phyloP scores from a whole-genome alignment of 2,797 vertebrate genomes.

The Tolypeutes matacus region DNA sequence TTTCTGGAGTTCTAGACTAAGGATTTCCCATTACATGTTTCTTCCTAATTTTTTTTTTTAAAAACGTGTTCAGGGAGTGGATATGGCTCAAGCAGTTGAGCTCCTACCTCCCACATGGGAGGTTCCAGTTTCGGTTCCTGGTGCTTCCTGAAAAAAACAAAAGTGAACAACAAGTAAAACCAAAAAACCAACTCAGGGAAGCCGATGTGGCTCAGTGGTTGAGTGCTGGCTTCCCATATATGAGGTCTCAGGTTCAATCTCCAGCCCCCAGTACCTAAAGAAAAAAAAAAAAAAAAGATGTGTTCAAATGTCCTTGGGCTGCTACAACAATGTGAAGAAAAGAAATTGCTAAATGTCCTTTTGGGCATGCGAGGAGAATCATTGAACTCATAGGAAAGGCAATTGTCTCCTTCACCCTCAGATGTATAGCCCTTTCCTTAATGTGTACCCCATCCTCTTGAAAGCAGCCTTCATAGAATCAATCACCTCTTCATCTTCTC shows the following conservation, averaged over 20 bases:
- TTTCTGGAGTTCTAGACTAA: conserved; percentile 53
- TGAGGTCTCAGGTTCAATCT: too few species aligned
- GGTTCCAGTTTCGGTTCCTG: too few species aligned
- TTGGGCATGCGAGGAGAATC: background rate
- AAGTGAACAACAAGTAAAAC: too few species aligned
- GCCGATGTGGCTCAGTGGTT: too few species aligned
- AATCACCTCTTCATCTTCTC: background rate
- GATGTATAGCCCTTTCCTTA: background rate
- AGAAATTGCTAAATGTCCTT: background rate
- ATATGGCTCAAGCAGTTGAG: too few species aligned
- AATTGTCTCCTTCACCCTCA: background rate
- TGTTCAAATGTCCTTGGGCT: background rate
- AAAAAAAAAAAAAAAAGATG: too few species aligned
- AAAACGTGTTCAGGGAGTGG: background rate
- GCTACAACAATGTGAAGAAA: background rate
- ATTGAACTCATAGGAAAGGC: background rate
- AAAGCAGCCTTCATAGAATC: background rate
- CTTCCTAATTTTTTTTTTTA: background rate
- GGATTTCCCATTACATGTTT: conserved; percentile 25
- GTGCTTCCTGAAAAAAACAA: too few species aligned
- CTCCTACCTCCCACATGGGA: too few species aligned
- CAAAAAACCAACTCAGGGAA: too few species aligned
- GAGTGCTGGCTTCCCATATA: too few species aligned
- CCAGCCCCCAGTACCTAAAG: too few species aligned
- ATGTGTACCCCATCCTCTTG: background rate